Evolutionary conservation across 2,797 vertebrate species (phyloP), one percentile per base, ranked within the genome.

Genomic region (Furcifer pardalis): DNA sequence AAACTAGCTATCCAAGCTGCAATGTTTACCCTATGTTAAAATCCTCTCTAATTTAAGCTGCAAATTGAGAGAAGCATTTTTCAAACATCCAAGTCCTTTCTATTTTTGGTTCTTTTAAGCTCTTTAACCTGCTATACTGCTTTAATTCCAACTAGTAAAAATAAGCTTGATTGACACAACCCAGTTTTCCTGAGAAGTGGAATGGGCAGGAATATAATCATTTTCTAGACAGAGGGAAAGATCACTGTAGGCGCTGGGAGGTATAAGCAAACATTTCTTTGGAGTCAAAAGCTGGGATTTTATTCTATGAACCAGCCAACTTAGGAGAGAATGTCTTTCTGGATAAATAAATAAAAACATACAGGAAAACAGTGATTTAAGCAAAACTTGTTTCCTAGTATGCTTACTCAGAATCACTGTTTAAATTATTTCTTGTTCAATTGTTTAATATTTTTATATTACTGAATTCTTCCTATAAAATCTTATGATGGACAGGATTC

Each of bases 61-160:
- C 82, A 92, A 92, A 92, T 79, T 84, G 83, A 93, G 82, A 89
- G 80, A 21, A 91, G 35, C 44, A 77, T 84, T 92, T 92, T 94
- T 89, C 85, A 88, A 79, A 78, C 60, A 87, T 42, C 32, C 85
- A 87, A 89, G 59, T 87, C 42, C 77, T 86, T 90, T 91, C 89
- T 93, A 92, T 94, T 93, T 92, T 89, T 84, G 72, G 88, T 60
- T 42, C 19, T 79, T 92, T 91, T 87, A 94, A 93, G 77, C 93
- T 93, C 89, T 95, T 95, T 91, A 91, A 91, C 90, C 77, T 88
- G 77, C 84, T 91, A 66, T 74, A 72, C 82, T 91, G 82, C 79
- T 76, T 96, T 93, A 93, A 91, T 92, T 91, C 87, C 90, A 82
- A 87, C 83, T 76, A 92, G 85, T 90, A 90, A 90, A 94, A 93